phyloP scores from a whole-genome alignment of 2,888 invertebrate species.

The Dugesia japonica region DNA sequence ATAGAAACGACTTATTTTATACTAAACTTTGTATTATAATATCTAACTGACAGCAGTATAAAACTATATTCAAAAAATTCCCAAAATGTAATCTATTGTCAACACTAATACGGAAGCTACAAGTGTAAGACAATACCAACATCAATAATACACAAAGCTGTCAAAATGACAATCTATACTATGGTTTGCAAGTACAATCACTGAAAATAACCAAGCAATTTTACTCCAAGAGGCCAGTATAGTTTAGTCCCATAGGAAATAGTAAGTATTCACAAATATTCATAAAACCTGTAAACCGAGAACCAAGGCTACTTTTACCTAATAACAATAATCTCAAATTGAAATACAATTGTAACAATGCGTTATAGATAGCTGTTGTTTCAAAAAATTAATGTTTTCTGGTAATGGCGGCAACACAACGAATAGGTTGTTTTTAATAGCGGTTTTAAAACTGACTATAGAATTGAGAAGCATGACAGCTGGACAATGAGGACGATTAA shows the following conservation, averaged over 20 bases:
- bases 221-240: background rate
- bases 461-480: background rate
- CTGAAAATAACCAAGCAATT: background rate
- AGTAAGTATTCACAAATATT: background rate
- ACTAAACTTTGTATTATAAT: background rate
- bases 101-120: background rate
- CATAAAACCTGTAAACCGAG: background rate
- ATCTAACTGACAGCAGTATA: background rate
- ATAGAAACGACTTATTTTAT: background rate
- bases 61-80: background rate
- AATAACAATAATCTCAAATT: background rate
- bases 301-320: background rate
- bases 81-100: background rate
- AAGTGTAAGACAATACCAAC: background rate
- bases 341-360: slow-evolving; percentile 4
- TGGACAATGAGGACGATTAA: background rate
- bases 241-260: background rate
- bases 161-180: slow-evolving; percentile 9
- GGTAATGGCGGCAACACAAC: no score
- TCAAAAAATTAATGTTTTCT: no score
- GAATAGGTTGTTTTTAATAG: no score
- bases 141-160: background rate
- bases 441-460: background rate
- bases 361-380: background rate
- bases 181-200: background rate